Conservation (phyloP, 2,797 vertebrate species). For the Microtus obscurus region DNA sequence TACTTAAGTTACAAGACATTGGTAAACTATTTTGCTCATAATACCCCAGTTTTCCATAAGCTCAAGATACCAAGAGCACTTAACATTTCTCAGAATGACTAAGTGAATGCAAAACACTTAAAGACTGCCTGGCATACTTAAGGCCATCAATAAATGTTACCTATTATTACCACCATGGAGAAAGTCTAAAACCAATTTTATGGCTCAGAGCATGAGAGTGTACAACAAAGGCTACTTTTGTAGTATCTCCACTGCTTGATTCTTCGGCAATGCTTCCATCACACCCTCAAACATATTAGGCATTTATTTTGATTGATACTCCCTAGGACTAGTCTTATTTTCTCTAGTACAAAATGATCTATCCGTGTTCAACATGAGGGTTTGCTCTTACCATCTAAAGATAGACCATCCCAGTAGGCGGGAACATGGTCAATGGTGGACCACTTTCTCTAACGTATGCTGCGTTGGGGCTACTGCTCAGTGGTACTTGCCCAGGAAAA, state of each 20-base stretch:
- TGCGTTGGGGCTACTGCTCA: not conserved
- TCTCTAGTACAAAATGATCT: not conserved
- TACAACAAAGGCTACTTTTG: not conserved
- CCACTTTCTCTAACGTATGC: not conserved
- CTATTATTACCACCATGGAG: not conserved
- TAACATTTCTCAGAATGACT: conserved; percentile 4
- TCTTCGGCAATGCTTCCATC: not conserved
- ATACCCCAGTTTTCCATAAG: not conserved
- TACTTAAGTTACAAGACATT: not conserved
- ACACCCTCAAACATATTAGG: not conserved
- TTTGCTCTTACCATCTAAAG: not conserved
- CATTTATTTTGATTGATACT: conserved; percentile 27
- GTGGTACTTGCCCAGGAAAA: not conserved
- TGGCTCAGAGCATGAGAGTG: not conserved
- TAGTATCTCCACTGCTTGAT: not conserved
- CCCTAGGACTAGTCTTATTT: not conserved
- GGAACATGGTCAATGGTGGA: not conserved
- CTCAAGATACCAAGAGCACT: not conserved
- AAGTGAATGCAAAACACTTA: conserved; percentile 9
- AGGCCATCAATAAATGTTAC: conserved; percentile 31
- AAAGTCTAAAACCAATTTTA: not conserved
- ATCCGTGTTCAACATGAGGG: not conserved
- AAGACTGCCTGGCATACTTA: not conserved
- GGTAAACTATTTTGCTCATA: conserved; percentile 21
- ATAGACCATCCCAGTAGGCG: not conserved